Conservation (phyloP, 1,140 invertebrate genomes). For the Plodia interpunctella region DNA sequence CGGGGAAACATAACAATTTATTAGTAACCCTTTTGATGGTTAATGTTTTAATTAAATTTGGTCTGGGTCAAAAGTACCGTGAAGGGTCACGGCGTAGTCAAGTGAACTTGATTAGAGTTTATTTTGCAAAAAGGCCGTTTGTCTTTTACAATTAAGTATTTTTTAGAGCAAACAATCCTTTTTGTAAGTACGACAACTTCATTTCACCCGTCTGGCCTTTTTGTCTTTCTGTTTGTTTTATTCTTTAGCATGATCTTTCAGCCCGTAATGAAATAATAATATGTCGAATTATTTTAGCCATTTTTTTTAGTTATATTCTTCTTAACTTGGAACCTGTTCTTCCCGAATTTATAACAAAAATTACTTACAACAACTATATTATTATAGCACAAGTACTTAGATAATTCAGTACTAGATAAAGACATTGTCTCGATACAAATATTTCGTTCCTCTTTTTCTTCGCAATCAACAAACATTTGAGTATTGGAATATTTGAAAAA, state of each 20-base stretch:
- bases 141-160: slow-evolving; percentile 6
- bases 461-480: too few relatives aligned
- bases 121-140: slow-evolving; percentile 9
- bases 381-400: too few relatives aligned
- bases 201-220: not conserved
- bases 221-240: not conserved
- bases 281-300: not conserved
- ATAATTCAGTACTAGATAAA: too few relatives aligned
- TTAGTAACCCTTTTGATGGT: slow-evolving; percentile 7
- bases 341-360: too few relatives aligned
- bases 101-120: slow-evolving; percentile 10
- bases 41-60: slow-evolving; percentile 10
- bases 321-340: too few relatives aligned
- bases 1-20: not conserved
- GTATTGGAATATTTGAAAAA: too few relatives aligned
- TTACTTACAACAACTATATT: too few relatives aligned
- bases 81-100: slow-evolving; percentile 2
- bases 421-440: too few relatives aligned
- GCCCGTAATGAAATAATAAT: not conserved
- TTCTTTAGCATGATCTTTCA: not conserved
- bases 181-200: not conserved
- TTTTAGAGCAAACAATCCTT: slow-evolving; percentile 11
- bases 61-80: slow-evolving; percentile 6
- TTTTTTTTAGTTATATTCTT: too few relatives aligned
- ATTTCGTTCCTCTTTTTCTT: too few relatives aligned